phyloP scores from a whole-genome alignment of 1,140 invertebrate species.

The Cotesia typhae region DNA sequence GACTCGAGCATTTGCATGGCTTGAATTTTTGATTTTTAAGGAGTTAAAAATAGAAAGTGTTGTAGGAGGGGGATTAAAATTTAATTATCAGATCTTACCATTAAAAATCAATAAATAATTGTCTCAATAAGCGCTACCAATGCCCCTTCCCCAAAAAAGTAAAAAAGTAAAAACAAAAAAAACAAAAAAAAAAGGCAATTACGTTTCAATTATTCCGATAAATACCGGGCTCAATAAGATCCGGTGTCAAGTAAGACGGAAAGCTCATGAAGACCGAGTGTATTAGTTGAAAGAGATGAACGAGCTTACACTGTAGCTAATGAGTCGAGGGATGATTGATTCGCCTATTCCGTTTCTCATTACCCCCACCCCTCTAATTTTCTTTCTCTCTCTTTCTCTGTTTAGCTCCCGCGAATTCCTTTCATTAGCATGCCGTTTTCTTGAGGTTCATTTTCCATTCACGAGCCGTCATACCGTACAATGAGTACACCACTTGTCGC shows the following conservation, averaged over 20 bases:
- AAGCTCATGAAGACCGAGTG: not conserved
- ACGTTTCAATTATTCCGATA: too few relatives aligned
- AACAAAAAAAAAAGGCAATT: too few relatives aligned
- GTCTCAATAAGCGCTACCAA: too few relatives aligned
- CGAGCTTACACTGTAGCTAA: constrained; percentile 48
- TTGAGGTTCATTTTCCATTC: constrained; percentile 53
- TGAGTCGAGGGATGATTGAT: constrained; percentile 63
- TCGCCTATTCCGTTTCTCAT: constrained; percentile 19
- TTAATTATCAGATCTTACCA: too few relatives aligned
- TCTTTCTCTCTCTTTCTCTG: constrained; percentile 32
- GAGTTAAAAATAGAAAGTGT: too few relatives aligned
- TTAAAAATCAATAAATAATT: too few relatives aligned
- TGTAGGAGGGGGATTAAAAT: too few relatives aligned
- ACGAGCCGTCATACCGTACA: constrained; percentile 44
- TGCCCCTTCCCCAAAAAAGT: too few relatives aligned
- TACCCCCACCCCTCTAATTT: constrained; percentile 25
- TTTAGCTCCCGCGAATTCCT: constrained; percentile 31
- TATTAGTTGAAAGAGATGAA: constrained; percentile 14
- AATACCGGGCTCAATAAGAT: too few relatives aligned
- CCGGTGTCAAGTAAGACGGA: constrained; percentile 1
- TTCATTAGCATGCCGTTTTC: not conserved
- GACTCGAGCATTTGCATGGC: too few relatives aligned
- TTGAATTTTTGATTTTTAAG: too few relatives aligned
- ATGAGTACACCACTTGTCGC: constrained; percentile 48
- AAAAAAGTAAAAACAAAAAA: too few relatives aligned